Base-by-base conservation (phyloP, 1,140 invertebrate genomes). In the Drosophila yakuba region DNA sequence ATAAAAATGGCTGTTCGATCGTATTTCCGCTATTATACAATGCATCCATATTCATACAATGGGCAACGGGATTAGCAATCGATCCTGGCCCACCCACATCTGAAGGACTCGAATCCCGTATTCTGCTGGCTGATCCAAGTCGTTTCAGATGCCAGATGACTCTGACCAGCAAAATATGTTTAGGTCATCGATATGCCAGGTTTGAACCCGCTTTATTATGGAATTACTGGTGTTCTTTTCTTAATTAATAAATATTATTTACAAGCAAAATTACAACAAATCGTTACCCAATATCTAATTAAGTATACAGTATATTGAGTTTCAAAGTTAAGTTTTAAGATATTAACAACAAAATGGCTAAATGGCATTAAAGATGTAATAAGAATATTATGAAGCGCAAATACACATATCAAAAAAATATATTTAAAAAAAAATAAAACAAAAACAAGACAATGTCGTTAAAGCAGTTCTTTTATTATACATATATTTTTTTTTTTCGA, bases 1-100 rank as follows among this genome's bases (percentile, higher is more conserved):
- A 66, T 63, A 56, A 35, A 74, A 38, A 74, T 62, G 54, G 45
- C 20, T 8, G 61, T n/a, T 51, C 56, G 56, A 77, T 77, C 55
- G 39, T 41, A 23, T 75, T 57, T 74, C 72, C 69, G 28, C 17
- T 32, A 11, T 48, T 23, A n/a, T 20, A 50, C 50, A 68, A 69
- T 55, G 25, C 48, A 17, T 51, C 8, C 48, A 48, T 4, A n/a
- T 14, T 3, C 23, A 15, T 8, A 51, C 28, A 51, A 51, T 15
- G 47, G 25, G 15, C 17, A 11, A 32, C 45, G 28, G 39, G 41
- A 68, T 69, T 68, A 54, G 61, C 17, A 45, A 67, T 45, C 38
- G 25, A 45, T 20, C 12, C 41, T 39, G 39, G 67, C 48, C 56
- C 71, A 74, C 59, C 59, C 73, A 74, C 68, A 72, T 48, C 11